Percentiles rank a stretch among this genome's conserved stretches.
Conservation (phyloP, 2,797 vertebrate species). For the Pelochelys cantorii region DNA sequence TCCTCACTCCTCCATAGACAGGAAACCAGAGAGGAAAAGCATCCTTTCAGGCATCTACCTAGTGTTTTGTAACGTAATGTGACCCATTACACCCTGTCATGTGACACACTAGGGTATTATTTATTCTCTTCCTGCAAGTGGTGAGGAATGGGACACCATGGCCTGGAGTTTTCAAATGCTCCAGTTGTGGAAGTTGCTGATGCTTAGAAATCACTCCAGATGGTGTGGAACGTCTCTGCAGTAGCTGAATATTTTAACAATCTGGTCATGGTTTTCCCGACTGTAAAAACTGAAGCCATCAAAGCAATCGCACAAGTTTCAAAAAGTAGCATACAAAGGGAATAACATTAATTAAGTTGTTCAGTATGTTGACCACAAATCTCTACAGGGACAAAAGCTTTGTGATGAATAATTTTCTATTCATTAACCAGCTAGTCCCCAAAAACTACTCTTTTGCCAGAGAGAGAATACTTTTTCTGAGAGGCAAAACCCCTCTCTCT, state of each 20-base stretch:
- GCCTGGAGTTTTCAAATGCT: conserved; percentile 58
- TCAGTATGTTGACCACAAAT: conserved; percentile 52
- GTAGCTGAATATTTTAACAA: conserved; percentile 83
- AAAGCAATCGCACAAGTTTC: conserved; percentile 75
- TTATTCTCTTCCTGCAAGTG: background rate
- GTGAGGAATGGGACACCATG: conserved; percentile 20
- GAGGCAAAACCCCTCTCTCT: background rate
- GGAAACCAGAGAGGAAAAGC: background rate
- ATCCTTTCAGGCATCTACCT: conserved; percentile 20
- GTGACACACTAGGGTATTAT: background rate
- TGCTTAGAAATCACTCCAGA: conserved; percentile 79
- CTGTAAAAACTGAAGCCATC: conserved; percentile 60
- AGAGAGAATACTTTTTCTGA: conserved; percentile 36
- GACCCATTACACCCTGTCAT: background rate
- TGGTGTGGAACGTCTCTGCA: conserved; percentile 72
- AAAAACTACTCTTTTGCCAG: background rate
- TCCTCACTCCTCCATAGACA: background rate
- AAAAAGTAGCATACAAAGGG: conserved; percentile 61
- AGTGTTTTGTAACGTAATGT: background rate
- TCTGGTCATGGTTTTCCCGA: conserved; percentile 73
- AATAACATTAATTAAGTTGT: conserved; percentile 66
- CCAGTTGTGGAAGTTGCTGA: conserved; percentile 73
- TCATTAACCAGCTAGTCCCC: conserved; percentile 30
- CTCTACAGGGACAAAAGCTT: conserved; percentile 33
- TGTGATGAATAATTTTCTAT: conserved; percentile 12